Evolutionary conservation across 2,888 invertebrate genomes (phyloP), one percentile per base, ranked within the genome.

Genomic region (Mycalesis mineus): DNA sequence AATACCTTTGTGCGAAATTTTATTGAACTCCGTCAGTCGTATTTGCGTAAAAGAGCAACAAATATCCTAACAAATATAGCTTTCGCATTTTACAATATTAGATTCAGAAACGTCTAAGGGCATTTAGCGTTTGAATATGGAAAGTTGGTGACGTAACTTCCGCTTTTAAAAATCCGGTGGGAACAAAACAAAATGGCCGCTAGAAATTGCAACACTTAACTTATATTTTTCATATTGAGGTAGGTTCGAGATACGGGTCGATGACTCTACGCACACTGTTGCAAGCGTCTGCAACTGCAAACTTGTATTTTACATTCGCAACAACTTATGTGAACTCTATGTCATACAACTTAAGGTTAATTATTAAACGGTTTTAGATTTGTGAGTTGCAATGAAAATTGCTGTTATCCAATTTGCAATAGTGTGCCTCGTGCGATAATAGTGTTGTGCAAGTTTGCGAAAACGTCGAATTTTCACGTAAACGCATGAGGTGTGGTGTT

Each of bases 241-340:
- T 87, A 88, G 88, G 88, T 83, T 83, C 74, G 65, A 74, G 80
- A 78, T 77, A 77, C 79, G 77, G 86, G 84, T 87, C 87, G 79
- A 77, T 78, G 87, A 85, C 88, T 82, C 66, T 66, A 71, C 71
- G 65, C 72, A 71, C 72, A 68, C 74, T 65, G 70, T 55, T 45
- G 61, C 57, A 47, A 47, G 51, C 47, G 39, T 31, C 45, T 14
- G n/a, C 49, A 13, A 49, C 14, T 40, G 17, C 44, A 39, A 52
- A 42, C 9, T 47, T 37, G 5, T 13, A 8, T 45, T 57, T 39
- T 40, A 22, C 45, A 47, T 7, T 47, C 31, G 7, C 29, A 17
- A 31, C 37, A 22, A 31, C 17, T 7, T 17, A 8, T 2, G 44
- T 39, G 36, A 45, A 62, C 64, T 54, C 52, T 69, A 66, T 11